Evolutionary conservation across 2,888 invertebrate genomes (phyloP).

Genomic region (Rhyacophila evoluta): DNA sequence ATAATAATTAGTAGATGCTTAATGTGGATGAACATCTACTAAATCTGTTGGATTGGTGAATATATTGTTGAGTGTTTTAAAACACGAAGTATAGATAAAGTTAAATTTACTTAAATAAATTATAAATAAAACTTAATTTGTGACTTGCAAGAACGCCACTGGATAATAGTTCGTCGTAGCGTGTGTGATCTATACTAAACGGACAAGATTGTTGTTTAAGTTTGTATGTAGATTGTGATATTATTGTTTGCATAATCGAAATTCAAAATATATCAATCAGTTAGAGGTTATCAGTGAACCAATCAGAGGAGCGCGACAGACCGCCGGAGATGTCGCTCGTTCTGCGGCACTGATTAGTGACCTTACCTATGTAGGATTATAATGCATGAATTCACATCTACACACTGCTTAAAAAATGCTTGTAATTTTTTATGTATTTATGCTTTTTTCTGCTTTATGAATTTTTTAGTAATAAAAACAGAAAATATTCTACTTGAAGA

Average conservation of each 20-base stretch:
- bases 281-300: not conserved
- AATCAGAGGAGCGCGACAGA: not conserved
- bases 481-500: no score
- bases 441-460: no score
- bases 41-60: no score
- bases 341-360: not conserved
- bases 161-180: not conserved
- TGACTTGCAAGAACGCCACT: not conserved
- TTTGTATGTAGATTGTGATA: not conserved
- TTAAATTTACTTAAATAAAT: not conserved
- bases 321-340: slow-evolving; percentile 35
- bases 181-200: not conserved
- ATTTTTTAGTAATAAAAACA: no score
- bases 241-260: slow-evolving; percentile 48
- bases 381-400: no score
- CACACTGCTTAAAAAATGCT: no score
- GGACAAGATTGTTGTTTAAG: not conserved
- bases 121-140: no score
- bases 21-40: no score
- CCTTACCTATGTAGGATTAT: not conserved
- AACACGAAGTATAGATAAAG: not conserved
- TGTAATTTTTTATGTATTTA: no score
- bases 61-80: no score
- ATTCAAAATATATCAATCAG: slow-evolving; percentile 40
- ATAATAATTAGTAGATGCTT: no score